Base-by-base conservation (phyloP, 1,140 invertebrate species). In the Heliconius melpomene region DNA sequence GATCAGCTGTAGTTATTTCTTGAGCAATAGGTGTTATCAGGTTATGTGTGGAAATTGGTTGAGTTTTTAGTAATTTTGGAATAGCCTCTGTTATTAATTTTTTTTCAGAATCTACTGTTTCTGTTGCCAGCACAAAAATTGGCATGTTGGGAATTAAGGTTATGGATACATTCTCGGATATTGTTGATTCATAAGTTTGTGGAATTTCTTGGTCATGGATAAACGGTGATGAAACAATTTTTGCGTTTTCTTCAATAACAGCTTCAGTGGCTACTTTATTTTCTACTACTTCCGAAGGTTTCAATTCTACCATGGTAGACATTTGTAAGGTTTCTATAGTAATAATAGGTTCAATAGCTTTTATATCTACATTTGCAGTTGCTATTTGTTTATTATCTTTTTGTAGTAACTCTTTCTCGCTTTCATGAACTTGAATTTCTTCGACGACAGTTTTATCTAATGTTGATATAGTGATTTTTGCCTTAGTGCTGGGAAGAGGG, bases 381-480 rank as follows among this genome's bases (percentile, higher is more conserved):
- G 83, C 88, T 29, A 77, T 81, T 38, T 76, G 38, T 81, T 84
- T 89, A 40, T 91, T 86, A 26, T 91, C 85, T 72, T 85, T 86
- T 46, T 86, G 71, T 46, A 80, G 36, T 7, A 92, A 80, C 36
- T 88, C 88, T 77, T 82, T 84, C 87, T 91, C 90, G 82, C 85
- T 86, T 87, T 94, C 93, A 85, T 92, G 88, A 38, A 93, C 72
- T 75, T 88, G 83, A 52, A 93, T 83, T 80, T 95, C 94, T 85
- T 95, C 92, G 5, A 93, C 92, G 11, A 88, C 52, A 79, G 91
- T 95, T 86, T 94, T 95, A 79, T 94, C 89, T 79, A 95, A 90
- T 8, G 91, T 83, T 20, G 93, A 86, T 77, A 95, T 89, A 20
- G 90, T 87, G 3, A 95, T 82, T 7, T 93, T 88, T 36, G 91